Percentiles rank a stretch among this genome's conserved stretches.
These are phyloP conservation scores for Tangara arthus DNA, from an alignment of 2,797 vertebrate genomes.

Conservation along the genomic window DNA sequence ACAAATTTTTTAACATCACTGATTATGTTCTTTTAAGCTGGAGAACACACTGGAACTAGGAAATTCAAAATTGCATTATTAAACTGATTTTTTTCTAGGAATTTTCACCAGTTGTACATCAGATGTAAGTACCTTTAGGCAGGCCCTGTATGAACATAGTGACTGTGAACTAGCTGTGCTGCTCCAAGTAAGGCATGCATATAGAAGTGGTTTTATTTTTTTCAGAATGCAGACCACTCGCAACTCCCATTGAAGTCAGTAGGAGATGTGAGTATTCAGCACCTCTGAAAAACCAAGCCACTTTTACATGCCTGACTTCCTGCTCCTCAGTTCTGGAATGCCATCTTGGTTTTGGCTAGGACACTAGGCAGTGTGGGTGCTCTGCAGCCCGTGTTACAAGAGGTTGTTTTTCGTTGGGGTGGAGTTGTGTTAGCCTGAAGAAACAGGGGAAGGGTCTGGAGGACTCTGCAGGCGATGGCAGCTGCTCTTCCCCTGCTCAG, in stretches of 20 bases:
- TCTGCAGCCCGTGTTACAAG: not conserved
- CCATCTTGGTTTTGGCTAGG: not conserved
- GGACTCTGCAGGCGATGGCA: not conserved
- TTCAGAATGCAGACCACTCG: slow-evolving; percentile 69
- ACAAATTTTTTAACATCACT: not conserved
- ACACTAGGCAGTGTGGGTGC: not conserved
- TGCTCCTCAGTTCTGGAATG: not conserved
- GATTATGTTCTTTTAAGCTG: not conserved
- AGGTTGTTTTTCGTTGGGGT: not conserved
- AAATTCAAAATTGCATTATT: not conserved
- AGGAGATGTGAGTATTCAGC: slow-evolving; percentile 70
- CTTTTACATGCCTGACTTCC: slow-evolving; percentile 27
- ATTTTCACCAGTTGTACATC: not conserved
- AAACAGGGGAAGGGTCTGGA: not conserved
- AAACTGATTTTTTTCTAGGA: not conserved
- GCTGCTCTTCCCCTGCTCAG: not conserved
- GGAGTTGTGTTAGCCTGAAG: not conserved
- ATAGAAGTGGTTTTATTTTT: slow-evolving; percentile 67
- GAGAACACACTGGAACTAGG: not conserved
- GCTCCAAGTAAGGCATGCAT: slow-evolving; percentile 31
- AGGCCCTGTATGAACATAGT: not conserved
- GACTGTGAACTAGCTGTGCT: not conserved
- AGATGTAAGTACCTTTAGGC: not conserved
- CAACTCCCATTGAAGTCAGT: slow-evolving; percentile 69
- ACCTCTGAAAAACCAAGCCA: slow-evolving; percentile 65